Evolutionary conservation across 2,797 vertebrate species (phyloP), one percentile per base, ranked within the genome.

Genomic region (Melanotaenia parkinsoni): DNA sequence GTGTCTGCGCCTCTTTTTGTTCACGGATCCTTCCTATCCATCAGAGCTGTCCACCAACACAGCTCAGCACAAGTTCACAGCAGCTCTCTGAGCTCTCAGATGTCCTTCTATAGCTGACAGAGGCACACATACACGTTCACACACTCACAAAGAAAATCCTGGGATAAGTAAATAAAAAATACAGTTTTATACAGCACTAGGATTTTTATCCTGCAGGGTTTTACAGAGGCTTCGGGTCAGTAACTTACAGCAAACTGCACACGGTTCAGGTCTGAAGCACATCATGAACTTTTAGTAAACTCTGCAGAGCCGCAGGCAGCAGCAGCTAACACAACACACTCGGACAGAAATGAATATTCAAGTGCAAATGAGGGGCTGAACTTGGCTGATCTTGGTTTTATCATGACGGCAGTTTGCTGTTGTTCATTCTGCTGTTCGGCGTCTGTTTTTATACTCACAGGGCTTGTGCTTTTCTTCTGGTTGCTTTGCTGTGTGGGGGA

Each of bases 41-140:
- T 58, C 63, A 5, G 43, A 12, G 54, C 65, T 66, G 69, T 82
- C 74, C 80, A 81, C 77, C 72, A 79, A 76, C 78, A 72, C 71
- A 59, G n/a, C 71, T 30, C 26, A 38, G 69, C 11, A 32, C 58
- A 38, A 62, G 11, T 67, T 76, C 71, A 47, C 24, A 47, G 37
- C 70, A 54, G 32, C 32, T 72, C 68, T 56, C 22, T 20, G 9
- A 53, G 63, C 54, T 73, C 57, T 61, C 57, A 72, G 11, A 60
- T 7, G 24, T 58, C 58, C 59, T 67, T 54, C 35, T 0, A 0
- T 18, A 72, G 16, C 4, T 7, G n/a, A 63, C 26, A 28, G 24
- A 57, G 61, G 72, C n/a, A 38, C 22, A 60, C 35, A 63, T 20
- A 51, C 40, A n/a, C 47, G 69, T 18, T 45, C 18, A 60, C 37